Evolutionary conservation across 2,888 invertebrate genomes (phyloP), one percentile per base, ranked within the genome.

Genomic region (Tenthredo amoena): DNA sequence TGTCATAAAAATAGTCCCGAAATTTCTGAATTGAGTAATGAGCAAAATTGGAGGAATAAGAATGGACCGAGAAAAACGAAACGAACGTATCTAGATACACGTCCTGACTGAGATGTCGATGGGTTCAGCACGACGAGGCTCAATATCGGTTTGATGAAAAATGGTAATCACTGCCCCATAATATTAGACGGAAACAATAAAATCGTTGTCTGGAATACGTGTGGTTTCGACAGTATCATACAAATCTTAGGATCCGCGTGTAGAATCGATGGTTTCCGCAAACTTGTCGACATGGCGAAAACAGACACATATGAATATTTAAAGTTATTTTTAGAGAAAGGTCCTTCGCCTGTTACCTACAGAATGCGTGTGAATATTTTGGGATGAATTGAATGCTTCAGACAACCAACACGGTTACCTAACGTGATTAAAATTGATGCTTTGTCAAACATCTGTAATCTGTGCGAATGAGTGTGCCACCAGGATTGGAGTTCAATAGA

Each of bases 1-100:
- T 47, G 47, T 47, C 47, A 15, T 15, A 2, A 47, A 47, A 47
- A 47, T 15, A 1, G 10, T 26, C 55, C 77, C 15, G 34, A 31
- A 50, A 26, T 31, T 34, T 77, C 77, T 12, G 55, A 77, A 77
- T 31, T 77, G 34, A 77, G 47, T 77, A 6, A 10, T 31, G 31
- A 55, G 47, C 77, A 50, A 50, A 77, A 77, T 77, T 77, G 77
- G 55, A 55, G 55, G 12, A 77, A 55, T 55, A 77, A 77, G 77
- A 77, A 77, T 55, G 31, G 31, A 12, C 15, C 55, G 12, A 77
- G 55, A 47, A 77, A 77, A 55, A 55, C 47, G 50, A 77, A 31
- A 55, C 77, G 50, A 12, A 55, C 77, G 55, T 77, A 50, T 77
- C 55, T 77, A 1, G 77, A 77, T 77, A 21, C 77, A 77, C 55